Base-by-base conservation (phyloP, 1,140 invertebrate species). In the Chironomus striatipennis region DNA sequence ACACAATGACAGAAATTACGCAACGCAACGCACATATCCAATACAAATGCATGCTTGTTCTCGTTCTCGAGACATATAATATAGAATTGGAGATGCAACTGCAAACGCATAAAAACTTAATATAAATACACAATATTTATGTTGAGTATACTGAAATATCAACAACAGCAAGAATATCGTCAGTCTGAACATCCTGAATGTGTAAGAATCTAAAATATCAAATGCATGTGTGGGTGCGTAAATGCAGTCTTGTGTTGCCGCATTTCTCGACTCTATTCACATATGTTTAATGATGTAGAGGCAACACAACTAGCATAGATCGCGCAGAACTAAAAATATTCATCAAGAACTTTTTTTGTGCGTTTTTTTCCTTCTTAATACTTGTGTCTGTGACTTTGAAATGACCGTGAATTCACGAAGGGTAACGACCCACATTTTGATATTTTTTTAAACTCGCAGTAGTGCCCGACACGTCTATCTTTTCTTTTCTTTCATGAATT, bases 261-360 rank as follows among this genome's bases (percentile, higher is more conserved):
- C 15, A 17, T 70, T 0, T 20, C 5, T 20, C 18, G n/a, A 12
- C 12, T 57, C 1, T n/a, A n/a, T 57, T 57, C 5, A 15, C 5
- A 12, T 15, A 4, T n/a, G 1, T 5, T 18, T 18, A 20, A 70
- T 20, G 65, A 3, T 18, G 5, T 17, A 18, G 4, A 18, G 65
- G 17, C 20, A 18, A 70, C 17, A 70, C 65, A 70, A 4, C n/a
- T 70, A 15, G n/a, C 47, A 57, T 12, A 47, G 43, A 57, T 57
- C 47, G 17, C 65, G 65, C 65, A 70, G 65, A 70, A 70, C 65
- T 70, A 21, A 70, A 70, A 70, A 70, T 70, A 20, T 57, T 57
- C 47, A 57, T 57, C 47, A 57, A 57, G 47, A 21, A 70, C 17
- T 18, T 20, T 70, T 70, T 70, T 70, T 70, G 65, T 70, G 65